Conservation (phyloP, 2,797 vertebrate species). For the Girardinus metallicus region DNA sequence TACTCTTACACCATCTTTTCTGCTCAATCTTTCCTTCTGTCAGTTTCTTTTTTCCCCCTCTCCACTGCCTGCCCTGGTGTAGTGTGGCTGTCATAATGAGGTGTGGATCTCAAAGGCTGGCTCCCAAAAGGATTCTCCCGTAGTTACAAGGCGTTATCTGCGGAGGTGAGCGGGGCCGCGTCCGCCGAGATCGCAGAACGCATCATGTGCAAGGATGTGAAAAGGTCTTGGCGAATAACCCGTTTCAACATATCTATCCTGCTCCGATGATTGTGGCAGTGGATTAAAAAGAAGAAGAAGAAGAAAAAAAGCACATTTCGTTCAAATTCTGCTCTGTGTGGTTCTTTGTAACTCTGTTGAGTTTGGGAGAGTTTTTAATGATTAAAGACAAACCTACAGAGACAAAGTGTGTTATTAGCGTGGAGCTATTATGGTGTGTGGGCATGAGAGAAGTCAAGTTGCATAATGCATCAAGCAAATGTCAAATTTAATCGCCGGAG, state of each 20-base stretch:
- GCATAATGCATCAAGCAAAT: constrained; percentile 16
- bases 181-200: constrained; percentile 31
- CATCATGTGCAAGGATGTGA: constrained; percentile 32
- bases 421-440: not conserved
- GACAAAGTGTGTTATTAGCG: not conserved
- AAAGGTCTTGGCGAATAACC: constrained; percentile 32
- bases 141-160: constrained; percentile 57
- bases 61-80: constrained; percentile 30
- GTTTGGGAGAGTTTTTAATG: constrained; percentile 2
- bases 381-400: not conserved
- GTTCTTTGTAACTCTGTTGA: not conserved
- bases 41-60: constrained; percentile 4
- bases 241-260: constrained; percentile 20
- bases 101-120: constrained; percentile 42
- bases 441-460: constrained; percentile 1
- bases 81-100: constrained; percentile 56
- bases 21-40: not conserved
- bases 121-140: constrained; percentile 49
- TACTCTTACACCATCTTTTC: constrained; percentile 1
- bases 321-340: not conserved
- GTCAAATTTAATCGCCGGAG: not conserved
- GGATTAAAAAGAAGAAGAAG: not conserved
- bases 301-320: not conserved
- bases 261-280: not conserved
- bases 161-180: constrained; percentile 46